Evolutionary conservation across 2,113 vertebrate species (phyloP), one percentile per base, ranked within the genome.

Genomic region (Limanda limanda): DNA sequence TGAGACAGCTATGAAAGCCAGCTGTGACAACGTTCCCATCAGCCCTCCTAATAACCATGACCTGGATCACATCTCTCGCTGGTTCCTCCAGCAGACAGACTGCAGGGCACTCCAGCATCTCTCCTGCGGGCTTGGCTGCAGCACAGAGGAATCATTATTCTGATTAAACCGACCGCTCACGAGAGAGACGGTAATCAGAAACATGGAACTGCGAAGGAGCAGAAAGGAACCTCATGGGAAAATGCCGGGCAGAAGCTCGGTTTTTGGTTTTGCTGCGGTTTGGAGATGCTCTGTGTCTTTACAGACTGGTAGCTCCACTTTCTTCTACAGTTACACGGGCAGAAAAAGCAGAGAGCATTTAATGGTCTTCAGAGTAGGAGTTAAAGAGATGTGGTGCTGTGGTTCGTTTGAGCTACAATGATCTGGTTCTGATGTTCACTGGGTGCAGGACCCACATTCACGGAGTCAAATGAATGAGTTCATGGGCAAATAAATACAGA

Each of bases 11-110:
- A 80, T 79, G 74, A 88, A 73, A 84, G 71, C 86, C 88, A 89
- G 86, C 89, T 90, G 81, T 83, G 82, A 86, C 83, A 89, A 90
- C 63, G 66, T 80, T 88, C 83, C 79, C 75, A 83, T 85, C 84
- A 79, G 13, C 63, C 60, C 54, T 85, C 62, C 68, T 77, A 80
- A 88, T 75, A 88, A 84, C 74, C 64, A 8, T 73, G 68, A 79
- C 78, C 73, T 65, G 86, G 68, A 90, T 84, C 78, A 71, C 74
- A 74, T 81, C 84, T 70, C 77, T 74, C 25, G 7, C 55, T 42
- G 74, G 56, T 73, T 87, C 68, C 73, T 85, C 25, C 67, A 59
- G 62, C 68, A 73, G 76, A 83, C 77, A 52, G 62, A 51, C 68
- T 52, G 72, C 55, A 35, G 25, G 79, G 52, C 31, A 58, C 61